phyloP scores from a whole-genome alignment of 2,113 vertebrate genomes.

The Anoplopoma fimbria region DNA sequence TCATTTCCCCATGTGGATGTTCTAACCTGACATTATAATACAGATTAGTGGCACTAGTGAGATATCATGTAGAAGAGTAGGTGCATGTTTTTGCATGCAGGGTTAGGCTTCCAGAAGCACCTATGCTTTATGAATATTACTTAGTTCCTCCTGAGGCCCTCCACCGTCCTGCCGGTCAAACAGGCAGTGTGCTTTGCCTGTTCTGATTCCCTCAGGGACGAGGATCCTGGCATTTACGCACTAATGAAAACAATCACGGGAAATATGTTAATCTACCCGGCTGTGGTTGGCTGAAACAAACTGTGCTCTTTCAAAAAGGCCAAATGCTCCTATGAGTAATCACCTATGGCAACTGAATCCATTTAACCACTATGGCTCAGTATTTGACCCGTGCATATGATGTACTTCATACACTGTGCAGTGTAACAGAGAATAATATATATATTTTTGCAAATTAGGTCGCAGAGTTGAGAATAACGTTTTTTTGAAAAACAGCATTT shows the following conservation, averaged over 20 bases:
- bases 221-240: slow-evolving; percentile 76
- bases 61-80: slow-evolving; percentile 15
- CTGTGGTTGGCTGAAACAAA: slow-evolving; percentile 70
- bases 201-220: slow-evolving; percentile 58
- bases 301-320: slow-evolving; percentile 81
- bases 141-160: neutral
- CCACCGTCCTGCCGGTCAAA: slow-evolving; percentile 3
- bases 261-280: slow-evolving; percentile 76
- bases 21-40: slow-evolving; percentile 37
- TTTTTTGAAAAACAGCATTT: neutral
- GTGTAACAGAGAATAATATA: slow-evolving; percentile 14
- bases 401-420: slow-evolving; percentile 7
- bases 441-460: neutral
- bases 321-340: slow-evolving; percentile 76
- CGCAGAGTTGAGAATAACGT: slow-evolving; percentile 2
- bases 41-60: slow-evolving; percentile 34
- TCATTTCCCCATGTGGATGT: slow-evolving; percentile 41
- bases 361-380: slow-evolving; percentile 58
- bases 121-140: slow-evolving; percentile 35
- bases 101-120: slow-evolving; percentile 41
- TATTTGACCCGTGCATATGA: slow-evolving; percentile 55
- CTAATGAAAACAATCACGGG: slow-evolving; percentile 79
- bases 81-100: slow-evolving; percentile 20
- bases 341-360: slow-evolving; percentile 74
- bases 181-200: slow-evolving; percentile 11